phyloP scores from a whole-genome alignment of 2,113 vertebrate species.

The Porphyrio hochstetteri region DNA sequence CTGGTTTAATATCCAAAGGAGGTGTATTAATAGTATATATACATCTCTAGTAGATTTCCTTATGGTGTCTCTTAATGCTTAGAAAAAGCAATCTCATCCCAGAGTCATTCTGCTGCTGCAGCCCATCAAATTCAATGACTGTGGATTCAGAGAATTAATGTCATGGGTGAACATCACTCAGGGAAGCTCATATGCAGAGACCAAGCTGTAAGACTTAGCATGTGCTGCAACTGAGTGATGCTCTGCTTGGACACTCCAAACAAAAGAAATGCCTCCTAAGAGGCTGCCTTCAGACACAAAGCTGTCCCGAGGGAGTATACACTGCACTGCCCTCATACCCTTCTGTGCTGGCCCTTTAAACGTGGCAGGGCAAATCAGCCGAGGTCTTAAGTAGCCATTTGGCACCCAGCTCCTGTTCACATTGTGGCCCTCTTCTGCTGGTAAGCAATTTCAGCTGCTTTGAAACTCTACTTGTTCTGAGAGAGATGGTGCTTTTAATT shows the following conservation, averaged over 20 bases:
- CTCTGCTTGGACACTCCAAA: accelerated
- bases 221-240: accelerated
- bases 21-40: not conserved
- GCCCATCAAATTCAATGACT: not conserved
- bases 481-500: not conserved
- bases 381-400: not conserved
- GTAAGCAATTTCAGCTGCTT: not conserved
- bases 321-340: accelerated
- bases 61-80: not conserved
- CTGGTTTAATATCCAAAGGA: not conserved
- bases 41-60: not conserved
- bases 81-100: not conserved
- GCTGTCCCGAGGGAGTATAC: accelerated
- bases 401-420: accelerated
- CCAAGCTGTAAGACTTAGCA: accelerated
- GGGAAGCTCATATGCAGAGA: accelerated
- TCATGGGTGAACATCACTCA: not conserved
- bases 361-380: not conserved
- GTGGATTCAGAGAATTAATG: not conserved
- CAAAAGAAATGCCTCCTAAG: accelerated
- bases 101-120: not conserved
- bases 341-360: not conserved
- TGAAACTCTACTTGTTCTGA: accelerated
- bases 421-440: not conserved
- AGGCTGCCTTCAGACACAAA: too few species aligned